Evolutionary conservation across 2,113 vertebrate genomes (phyloP), one percentile per base, ranked within the genome.

Genomic region (Neolamprologus modestus): DNA sequence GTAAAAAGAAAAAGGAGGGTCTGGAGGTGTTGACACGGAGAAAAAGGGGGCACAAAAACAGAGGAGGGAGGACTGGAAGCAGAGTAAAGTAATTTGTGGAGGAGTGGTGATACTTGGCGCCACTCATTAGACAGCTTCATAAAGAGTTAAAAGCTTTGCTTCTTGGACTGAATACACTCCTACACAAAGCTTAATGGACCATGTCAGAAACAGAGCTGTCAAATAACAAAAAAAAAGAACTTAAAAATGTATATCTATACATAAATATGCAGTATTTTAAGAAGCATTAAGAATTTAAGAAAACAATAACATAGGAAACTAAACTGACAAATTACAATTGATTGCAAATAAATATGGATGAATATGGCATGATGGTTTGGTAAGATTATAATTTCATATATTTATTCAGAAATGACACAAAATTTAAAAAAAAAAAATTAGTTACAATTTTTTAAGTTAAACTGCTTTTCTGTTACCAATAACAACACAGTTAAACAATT

Each of bases 81-180:
- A 8, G 71, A 86, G 85, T 79, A 57, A 83, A 91, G 91, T 92
- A 80, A 92, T 94, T 88, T 95, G 94, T 87, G 92, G 88, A 93
- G 94, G 95, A 92, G 91, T 92, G 79, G 82, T 93, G 92, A 92
- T 83, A 89, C 89, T 87, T 66, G 92, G 95, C 91, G 92, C 95
- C 93, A 2, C 84, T 92, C 92, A 91, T 94, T 92, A 95, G 87
- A 96, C 88, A 89, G 85, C 88, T 94, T 95, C 83, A 95, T 53
- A 89, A 90, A 87, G 90, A 86, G 88, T 90, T 95, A 93, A 95
- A 95, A 95, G 95, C 94, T 90, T 87, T 52, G 79, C 86, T 83
- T 71, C 82, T 73, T 85, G 81, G 78, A 28, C 88, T 78, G 71
- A 84, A 82, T 28, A 37, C 85, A 84, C 91, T 86, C 91, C 88